Percentiles rank a stretch among this genome's conserved stretches.
Evolutionary conservation across 2,113 vertebrate genomes (phyloP).

Genomic region (Amphiprion ocellaris): DNA sequence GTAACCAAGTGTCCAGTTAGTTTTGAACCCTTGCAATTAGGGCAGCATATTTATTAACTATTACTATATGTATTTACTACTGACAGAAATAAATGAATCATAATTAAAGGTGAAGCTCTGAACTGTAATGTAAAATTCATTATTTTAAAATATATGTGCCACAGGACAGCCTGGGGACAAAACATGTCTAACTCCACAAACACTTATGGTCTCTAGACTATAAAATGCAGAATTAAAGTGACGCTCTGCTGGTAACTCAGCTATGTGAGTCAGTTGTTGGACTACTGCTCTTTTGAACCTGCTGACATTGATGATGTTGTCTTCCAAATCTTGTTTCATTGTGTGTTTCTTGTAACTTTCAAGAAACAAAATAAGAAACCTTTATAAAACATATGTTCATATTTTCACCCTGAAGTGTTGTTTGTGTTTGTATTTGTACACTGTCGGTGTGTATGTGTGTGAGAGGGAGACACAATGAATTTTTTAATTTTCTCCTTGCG

Average conservation of each 20-base stretch:
- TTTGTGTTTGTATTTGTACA: constrained; percentile 5
- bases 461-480: constrained; percentile 52
- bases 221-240: not conserved
- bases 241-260: not conserved
- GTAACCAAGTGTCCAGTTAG: not conserved
- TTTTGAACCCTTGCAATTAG: not conserved
- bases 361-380: not conserved
- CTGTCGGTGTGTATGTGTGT: constrained; percentile 3
- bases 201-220: not conserved
- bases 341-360: constrained; percentile 38
- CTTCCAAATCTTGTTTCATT: constrained; percentile 3
- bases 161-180: not conserved
- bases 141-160: not conserved
- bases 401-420: not conserved
- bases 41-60: too few relatives aligned
- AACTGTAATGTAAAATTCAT: not conserved
- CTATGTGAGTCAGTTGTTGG: not conserved
- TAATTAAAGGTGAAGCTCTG: not conserved
- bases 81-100: too few relatives aligned
- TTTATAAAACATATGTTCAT: not conserved
- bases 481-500: constrained; percentile 82
- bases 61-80: too few relatives aligned
- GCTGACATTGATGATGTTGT: not conserved
- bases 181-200: not conserved
- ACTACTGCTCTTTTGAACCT: not conserved